A percentile compares a stretch with the other conserved stretches of the same genome.
Conservation (phyloP, 2,888 invertebrate genomes). For the Drosophila aldrichi region DNA sequence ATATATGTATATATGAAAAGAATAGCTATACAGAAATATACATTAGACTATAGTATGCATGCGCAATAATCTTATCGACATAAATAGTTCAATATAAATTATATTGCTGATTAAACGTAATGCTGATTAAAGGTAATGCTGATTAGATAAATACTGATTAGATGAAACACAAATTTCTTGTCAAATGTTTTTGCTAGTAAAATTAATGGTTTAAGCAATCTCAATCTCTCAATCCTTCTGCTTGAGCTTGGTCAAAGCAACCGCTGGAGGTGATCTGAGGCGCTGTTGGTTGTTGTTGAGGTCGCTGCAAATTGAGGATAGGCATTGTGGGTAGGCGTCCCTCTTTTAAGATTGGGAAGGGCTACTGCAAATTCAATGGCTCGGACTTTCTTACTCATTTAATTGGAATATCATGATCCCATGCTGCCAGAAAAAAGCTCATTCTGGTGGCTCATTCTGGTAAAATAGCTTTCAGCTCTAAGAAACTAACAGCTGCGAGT, state of each 20-base stretch:
- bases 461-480: background rate
- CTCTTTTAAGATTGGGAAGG: too few relatives aligned
- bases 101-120: background rate
- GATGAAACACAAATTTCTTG: background rate
- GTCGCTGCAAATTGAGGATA: too few relatives aligned
- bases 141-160: slow-evolving; percentile 8
- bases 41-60: background rate
- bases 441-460: too few relatives aligned
- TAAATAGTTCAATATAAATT: background rate
- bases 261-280: background rate
- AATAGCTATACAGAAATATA: too few relatives aligned
- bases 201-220: background rate
- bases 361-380: too few relatives aligned
- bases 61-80: background rate
- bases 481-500: background rate
- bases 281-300: background rate
- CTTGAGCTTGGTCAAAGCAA: slow-evolving; percentile 8
- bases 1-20: too few relatives aligned
- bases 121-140: background rate
- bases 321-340: background rate
- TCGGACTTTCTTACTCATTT: too few relatives aligned
- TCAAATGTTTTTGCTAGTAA: background rate
- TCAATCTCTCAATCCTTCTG: too few relatives aligned
- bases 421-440: too few relatives aligned
- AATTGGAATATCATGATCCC: too few relatives aligned